Evolutionary conservation across 2,888 invertebrate genomes (phyloP).

Genomic region (Synanthedon formicaeformis): DNA sequence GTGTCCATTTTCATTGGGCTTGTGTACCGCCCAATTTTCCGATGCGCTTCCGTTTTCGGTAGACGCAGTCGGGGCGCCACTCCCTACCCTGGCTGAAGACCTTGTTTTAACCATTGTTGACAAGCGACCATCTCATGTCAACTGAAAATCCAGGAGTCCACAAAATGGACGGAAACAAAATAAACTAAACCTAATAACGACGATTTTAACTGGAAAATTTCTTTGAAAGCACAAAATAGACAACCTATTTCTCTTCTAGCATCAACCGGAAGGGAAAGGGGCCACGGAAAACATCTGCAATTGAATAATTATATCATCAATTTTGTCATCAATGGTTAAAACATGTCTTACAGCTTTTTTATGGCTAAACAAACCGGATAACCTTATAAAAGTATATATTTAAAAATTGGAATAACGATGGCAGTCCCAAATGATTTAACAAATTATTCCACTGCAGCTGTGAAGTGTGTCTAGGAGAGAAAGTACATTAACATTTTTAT

Average conservation of each 20-base stretch:
- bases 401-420: slow-evolving; percentile 40
- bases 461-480: slow-evolving; percentile 59
- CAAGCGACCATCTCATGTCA: slow-evolving; percentile 65
- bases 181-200: slow-evolving; percentile 30
- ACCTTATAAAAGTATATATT: slow-evolving; percentile 25
- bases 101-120: slow-evolving; percentile 72
- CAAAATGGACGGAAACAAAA: slow-evolving; percentile 50
- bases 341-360: slow-evolving; percentile 66
- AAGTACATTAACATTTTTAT: slow-evolving; percentile 39
- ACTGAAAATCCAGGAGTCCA: slow-evolving; percentile 65
- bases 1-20: slow-evolving; percentile 53
- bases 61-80: slow-evolving; percentile 46
- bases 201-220: slow-evolving; percentile 60
- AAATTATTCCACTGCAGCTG: slow-evolving; percentile 69
- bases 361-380: slow-evolving; percentile 43
- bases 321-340: slow-evolving; percentile 68
- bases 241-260: slow-evolving; percentile 63
- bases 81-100: slow-evolving; percentile 67
- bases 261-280: slow-evolving; percentile 39
- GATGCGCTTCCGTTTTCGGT: slow-evolving; percentile 57
- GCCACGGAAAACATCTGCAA: slow-evolving; percentile 55
- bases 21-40: slow-evolving; percentile 59
- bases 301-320: slow-evolving; percentile 58
- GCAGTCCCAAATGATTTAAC: slow-evolving; percentile 43
- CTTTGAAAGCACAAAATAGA: slow-evolving; percentile 32